Percentiles rank a stretch among this genome's conserved stretches.
These are phyloP conservation scores for Ophion ellenae DNA, from an alignment of 2,888 invertebrate genomes.

Conservation along the genomic window DNA sequence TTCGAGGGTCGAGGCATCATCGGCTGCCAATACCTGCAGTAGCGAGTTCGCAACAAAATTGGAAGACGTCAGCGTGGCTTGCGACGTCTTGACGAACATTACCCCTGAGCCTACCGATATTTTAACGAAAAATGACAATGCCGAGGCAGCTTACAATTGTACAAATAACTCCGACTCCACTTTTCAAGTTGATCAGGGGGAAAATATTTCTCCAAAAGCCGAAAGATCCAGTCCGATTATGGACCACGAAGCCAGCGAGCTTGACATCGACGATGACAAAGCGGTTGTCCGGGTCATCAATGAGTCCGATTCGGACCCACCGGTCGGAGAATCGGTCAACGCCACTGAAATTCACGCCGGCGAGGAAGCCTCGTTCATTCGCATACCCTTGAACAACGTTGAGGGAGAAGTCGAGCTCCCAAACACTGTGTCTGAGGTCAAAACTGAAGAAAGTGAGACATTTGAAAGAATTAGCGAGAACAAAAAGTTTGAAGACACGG, in stretches of 20 bases:
- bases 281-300: background rate
- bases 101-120: background rate
- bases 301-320: background rate
- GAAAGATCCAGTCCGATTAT: background rate
- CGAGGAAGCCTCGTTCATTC: background rate
- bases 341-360: slow-evolving; percentile 1
- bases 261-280: background rate
- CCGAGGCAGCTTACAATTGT: background rate
- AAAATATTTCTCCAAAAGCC: background rate
- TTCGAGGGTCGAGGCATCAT: background rate
- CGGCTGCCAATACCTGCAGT: background rate
- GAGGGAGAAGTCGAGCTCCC: slow-evolving; percentile 1
- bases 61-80: background rate
- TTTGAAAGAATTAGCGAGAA: background rate
- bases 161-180: background rate
- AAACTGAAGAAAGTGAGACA: background rate
- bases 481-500: background rate
- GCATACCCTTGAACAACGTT: slow-evolving; percentile 3
- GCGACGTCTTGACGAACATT: background rate
- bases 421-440: slow-evolving; percentile 8
- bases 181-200: background rate
- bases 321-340: background rate
- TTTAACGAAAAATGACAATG: slow-evolving; percentile 14
- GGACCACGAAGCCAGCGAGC: background rate
- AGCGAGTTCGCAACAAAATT: background rate